Percentiles rank a stretch among this genome's conserved stretches.
Evolutionary conservation across 2,113 vertebrate genomes (phyloP).

Genomic region (Petromus typicus): DNA sequence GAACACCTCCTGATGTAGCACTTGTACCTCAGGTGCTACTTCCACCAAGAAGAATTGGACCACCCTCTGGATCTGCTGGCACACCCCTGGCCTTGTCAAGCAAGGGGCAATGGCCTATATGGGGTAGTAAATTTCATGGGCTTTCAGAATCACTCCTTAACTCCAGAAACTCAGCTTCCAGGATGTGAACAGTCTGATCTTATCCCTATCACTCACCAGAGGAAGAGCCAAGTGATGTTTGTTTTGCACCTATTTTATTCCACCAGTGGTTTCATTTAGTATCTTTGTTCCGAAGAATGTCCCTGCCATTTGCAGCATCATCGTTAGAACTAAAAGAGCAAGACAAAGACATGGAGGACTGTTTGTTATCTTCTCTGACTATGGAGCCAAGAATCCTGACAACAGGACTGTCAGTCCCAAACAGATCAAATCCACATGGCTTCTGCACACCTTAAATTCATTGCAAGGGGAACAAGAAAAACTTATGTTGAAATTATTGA

Average conservation of each 20-base stretch:
- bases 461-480: background rate
- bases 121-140: background rate
- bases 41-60: background rate
- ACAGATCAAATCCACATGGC: background rate
- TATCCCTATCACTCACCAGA: background rate
- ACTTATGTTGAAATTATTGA: background rate
- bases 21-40: background rate
- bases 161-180: constrained; percentile 2
- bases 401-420: background rate
- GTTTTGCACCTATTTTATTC: background rate
- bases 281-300: background rate
- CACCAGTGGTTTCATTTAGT: background rate
- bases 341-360: background rate
- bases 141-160: background rate
- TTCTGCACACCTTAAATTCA: background rate
- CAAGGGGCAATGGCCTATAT: background rate
- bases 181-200: constrained; percentile 19
- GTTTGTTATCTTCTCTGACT: background rate
- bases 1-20: background rate
- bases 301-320: background rate
- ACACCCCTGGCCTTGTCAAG: background rate
- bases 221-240: background rate
- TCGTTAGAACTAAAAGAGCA: constrained; percentile 4
- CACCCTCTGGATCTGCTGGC: background rate
- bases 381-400: background rate